These are phyloP conservation scores for Dascillus cervinus DNA, from an alignment of 2,888 invertebrate genomes.

Conservation along the genomic window DNA sequence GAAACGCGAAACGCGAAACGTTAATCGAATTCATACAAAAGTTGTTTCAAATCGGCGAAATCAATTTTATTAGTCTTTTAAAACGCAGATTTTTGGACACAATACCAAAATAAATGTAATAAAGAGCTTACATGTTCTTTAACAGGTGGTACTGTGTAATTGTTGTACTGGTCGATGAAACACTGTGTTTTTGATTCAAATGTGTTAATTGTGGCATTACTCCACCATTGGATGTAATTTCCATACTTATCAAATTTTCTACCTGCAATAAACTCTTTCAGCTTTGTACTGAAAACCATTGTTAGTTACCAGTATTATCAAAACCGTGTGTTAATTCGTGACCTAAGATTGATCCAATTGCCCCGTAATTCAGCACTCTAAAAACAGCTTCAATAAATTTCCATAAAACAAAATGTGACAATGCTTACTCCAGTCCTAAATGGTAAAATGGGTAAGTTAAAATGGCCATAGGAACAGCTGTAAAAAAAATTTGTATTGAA, in stretches of 20 bases:
- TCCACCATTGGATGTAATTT: conserved; percentile 88
- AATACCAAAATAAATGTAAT: too few species aligned
- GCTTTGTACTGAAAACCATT: too few species aligned
- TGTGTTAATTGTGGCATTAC: conserved; percentile 62
- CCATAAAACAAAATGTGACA: conserved; percentile 8
- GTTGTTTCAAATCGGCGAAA: too few species aligned
- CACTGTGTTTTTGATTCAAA: conserved; percentile 74
- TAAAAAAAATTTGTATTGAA: conserved; percentile 10
- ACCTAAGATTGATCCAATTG: conserved; percentile 69
- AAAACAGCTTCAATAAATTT: conserved; percentile 22
- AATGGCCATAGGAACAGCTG: conserved; percentile 79
- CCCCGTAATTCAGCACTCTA: conserved; percentile 76
- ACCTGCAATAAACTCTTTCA: conserved; percentile 51
- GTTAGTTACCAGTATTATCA: conserved; percentile 44
- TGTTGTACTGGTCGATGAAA: conserved; percentile 77
- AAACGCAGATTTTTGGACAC: too few species aligned
- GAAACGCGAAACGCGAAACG: too few species aligned
- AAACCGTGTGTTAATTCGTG: conserved; percentile 61
- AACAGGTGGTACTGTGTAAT: conserved; percentile 57
- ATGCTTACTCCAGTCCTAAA: conserved; percentile 72
- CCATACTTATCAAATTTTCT: conserved; percentile 79
- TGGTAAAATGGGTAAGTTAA: conserved; percentile 78
- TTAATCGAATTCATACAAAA: too few species aligned
- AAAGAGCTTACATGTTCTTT: conserved; percentile 54
- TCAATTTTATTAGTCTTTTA: too few species aligned